Conservation (phyloP, 2,888 invertebrate species). For the Bombylius discolor region DNA sequence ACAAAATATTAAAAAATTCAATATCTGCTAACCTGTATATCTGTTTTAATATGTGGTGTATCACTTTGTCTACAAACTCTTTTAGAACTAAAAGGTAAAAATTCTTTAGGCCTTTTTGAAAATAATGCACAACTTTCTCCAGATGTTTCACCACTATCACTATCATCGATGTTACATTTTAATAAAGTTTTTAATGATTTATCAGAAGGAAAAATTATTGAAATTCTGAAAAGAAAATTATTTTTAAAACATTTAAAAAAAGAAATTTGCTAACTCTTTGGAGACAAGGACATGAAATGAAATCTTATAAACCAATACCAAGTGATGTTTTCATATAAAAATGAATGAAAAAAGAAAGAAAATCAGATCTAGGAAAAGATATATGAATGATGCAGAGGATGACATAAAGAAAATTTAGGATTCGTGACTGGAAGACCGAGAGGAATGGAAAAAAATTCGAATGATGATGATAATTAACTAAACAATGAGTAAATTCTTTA, state of each 20-base stretch:
- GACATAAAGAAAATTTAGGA: too few species aligned
- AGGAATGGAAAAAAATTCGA: too few species aligned
- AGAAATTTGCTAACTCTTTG: too few species aligned
- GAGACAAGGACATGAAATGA: too few species aligned
- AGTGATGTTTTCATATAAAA: too few species aligned
- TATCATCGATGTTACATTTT: slow-evolving; percentile 24
- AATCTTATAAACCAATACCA: too few species aligned
- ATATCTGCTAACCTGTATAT: slow-evolving; percentile 9
- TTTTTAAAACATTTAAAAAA: neutral
- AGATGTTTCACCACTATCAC: slow-evolving; percentile 22
- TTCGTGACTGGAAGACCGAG: too few species aligned
- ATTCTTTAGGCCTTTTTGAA: slow-evolving; percentile 22
- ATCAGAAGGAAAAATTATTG: slow-evolving; percentile 50
- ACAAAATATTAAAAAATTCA: too few species aligned
- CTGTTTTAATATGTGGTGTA: slow-evolving; percentile 43
- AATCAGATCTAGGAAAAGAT: too few species aligned
- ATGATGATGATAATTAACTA: too few species aligned
- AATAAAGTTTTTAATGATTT: slow-evolving; percentile 31
- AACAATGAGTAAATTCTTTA: neutral
- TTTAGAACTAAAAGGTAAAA: slow-evolving; percentile 74
- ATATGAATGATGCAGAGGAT: too few species aligned
- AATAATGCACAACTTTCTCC: slow-evolving; percentile 18
- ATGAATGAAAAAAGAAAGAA: too few species aligned
- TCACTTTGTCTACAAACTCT: slow-evolving; percentile 69
- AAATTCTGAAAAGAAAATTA: slow-evolving; percentile 38